Evolutionary conservation across 2,797 vertebrate genomes (phyloP).

Genomic region (Pachyuromys duprasi): DNA sequence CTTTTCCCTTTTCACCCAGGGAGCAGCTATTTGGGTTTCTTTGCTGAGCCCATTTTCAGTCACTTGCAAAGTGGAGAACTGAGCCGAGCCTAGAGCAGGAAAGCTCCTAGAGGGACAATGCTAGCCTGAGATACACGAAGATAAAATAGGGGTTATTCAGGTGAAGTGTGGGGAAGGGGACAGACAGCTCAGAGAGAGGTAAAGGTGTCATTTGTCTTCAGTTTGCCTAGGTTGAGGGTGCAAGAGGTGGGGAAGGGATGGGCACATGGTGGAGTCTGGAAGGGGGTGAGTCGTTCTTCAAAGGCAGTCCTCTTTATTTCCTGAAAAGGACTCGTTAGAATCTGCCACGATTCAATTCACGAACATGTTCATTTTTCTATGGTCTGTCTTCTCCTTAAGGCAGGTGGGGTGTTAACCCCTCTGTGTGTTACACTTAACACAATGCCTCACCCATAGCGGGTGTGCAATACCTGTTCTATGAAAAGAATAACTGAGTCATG

Average conservation of each 20-base stretch:
- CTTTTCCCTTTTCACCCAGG: no score
- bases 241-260: accelerated
- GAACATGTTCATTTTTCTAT: neutral
- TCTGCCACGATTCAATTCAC: neutral
- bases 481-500: neutral
- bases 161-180: neutral
- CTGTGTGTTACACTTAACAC: neutral
- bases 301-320: neutral
- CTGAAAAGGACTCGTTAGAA: neutral
- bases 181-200: neutral
- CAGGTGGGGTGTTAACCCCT: neutral
- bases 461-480: no score
- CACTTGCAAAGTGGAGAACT: neutral
- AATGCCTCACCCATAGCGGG: neutral
- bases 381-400: neutral
- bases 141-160: neutral
- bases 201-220: neutral
- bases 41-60: no score
- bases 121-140: no score
- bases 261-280: neutral
- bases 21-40: no score
- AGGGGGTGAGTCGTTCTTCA: neutral
- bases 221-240: neutral
- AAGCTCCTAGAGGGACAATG: neutral
- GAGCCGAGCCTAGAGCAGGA: neutral